Conservation (phyloP, 2,113 vertebrate genomes). For the Pipa parva region DNA sequence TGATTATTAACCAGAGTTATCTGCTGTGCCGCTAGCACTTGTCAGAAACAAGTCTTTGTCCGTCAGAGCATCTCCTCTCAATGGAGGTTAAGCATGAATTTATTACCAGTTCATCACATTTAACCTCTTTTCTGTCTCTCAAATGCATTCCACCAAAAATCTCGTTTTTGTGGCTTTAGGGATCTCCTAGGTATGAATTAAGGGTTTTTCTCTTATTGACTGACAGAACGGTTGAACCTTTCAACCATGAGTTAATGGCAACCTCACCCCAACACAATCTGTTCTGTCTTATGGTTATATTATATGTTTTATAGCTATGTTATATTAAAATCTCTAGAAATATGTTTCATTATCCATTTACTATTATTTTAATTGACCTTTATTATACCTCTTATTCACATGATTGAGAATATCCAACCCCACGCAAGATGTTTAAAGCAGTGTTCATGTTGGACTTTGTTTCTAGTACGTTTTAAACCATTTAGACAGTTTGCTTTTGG, state of each 20-base stretch:
- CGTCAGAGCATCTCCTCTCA: slow-evolving; percentile 39
- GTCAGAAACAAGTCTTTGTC: slow-evolving; percentile 41
- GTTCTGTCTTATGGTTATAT: too few relatives aligned
- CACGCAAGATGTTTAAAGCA: too few relatives aligned
- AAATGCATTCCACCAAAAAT: slow-evolving; percentile 39
- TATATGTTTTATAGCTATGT: too few relatives aligned
- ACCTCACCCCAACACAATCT: background rate
- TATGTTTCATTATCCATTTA: too few relatives aligned
- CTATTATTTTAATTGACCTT: too few relatives aligned
- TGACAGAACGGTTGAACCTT: slow-evolving; percentile 28
- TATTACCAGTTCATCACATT: slow-evolving; percentile 43
- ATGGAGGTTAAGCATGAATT: slow-evolving; percentile 44
- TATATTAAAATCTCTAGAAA: too few relatives aligned
- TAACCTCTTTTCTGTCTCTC: slow-evolving; percentile 39
- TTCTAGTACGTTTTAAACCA: too few relatives aligned
- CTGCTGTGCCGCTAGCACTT: slow-evolving; percentile 42
- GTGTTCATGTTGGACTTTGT: too few relatives aligned
- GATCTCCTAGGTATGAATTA: slow-evolving; percentile 42
- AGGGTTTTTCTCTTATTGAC: slow-evolving; percentile 20
- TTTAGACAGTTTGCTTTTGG: too few relatives aligned
- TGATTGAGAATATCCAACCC: too few relatives aligned
- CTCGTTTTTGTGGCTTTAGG: slow-evolving; percentile 27
- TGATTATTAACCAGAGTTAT: slow-evolving; percentile 44
- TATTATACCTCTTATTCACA: too few relatives aligned
- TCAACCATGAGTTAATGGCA: slow-evolving; percentile 6